phyloP scores from a whole-genome alignment of 2,113 vertebrate species.

The Ameiurus melas region DNA sequence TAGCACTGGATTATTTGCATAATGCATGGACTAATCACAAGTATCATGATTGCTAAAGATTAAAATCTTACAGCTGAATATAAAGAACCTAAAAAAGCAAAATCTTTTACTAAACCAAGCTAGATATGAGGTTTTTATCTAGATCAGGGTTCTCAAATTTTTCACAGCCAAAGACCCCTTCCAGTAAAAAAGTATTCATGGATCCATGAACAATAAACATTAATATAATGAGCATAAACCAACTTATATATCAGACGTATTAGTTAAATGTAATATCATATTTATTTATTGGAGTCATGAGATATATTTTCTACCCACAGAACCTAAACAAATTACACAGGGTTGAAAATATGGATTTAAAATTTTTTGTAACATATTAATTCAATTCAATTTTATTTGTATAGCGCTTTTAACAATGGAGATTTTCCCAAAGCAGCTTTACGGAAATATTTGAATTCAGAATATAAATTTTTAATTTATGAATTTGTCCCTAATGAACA shows the following conservation, averaged over 20 bases:
- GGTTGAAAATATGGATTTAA: background rate
- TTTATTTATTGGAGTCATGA: background rate
- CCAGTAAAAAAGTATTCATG: background rate
- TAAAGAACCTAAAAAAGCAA: background rate
- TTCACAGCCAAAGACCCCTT: background rate
- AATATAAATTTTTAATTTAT: too few relatives aligned
- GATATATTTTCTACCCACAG: background rate
- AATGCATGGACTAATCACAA: background rate
- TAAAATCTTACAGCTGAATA: background rate
- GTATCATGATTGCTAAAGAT: conserved; percentile 3
- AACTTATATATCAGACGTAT: background rate
- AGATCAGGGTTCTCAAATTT: background rate
- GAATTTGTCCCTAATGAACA: too few relatives aligned
- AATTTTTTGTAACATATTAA: background rate
- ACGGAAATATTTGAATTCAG: too few relatives aligned
- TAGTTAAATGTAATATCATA: background rate
- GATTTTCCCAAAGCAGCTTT: too few relatives aligned
- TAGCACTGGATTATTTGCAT: conserved; percentile 12
- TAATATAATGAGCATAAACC: background rate
- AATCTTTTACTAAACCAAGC: background rate
- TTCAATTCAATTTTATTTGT: too few relatives aligned
- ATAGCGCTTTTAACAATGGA: too few relatives aligned
- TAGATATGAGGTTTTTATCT: background rate
- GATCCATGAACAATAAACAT: background rate
- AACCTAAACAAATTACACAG: background rate